Percentiles rank a stretch among this genome's conserved stretches.
Conservation (phyloP, 2,888 invertebrate species). For the Thecocarcelia acutangulata region DNA sequence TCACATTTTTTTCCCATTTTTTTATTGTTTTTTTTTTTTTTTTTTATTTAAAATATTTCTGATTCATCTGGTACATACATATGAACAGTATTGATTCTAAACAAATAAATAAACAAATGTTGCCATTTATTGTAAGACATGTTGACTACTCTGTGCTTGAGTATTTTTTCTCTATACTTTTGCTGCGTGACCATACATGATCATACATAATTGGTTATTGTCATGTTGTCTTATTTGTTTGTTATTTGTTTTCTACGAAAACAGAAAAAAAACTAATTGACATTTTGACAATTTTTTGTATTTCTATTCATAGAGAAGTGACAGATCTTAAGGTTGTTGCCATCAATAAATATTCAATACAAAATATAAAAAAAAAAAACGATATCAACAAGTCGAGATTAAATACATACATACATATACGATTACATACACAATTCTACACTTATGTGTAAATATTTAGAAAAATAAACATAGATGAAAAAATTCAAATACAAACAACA, state of each 20-base stretch:
- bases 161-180: slow-evolving; percentile 20
- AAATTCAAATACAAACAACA: background rate
- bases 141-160: slow-evolving; percentile 23
- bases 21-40: slow-evolving; percentile 35
- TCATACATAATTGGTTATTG: slow-evolving; percentile 70
- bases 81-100: slow-evolving; percentile 58
- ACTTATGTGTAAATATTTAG: background rate
- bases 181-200: slow-evolving; percentile 69
- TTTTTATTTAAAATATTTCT: slow-evolving; percentile 64
- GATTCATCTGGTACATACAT: slow-evolving; percentile 62
- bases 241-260: slow-evolving; percentile 22
- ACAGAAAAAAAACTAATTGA: slow-evolving; percentile 63
- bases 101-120: slow-evolving; percentile 50
- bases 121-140: slow-evolving; percentile 37
- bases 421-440: background rate
- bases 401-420: slow-evolving; percentile 30
- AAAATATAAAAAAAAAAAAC: slow-evolving; percentile 25
- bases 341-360: slow-evolving; percentile 65
- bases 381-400: slow-evolving; percentile 63
- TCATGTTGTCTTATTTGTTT: slow-evolving; percentile 64
- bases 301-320: slow-evolving; percentile 66
- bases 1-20: slow-evolving; percentile 30
- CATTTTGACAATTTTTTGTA: slow-evolving; percentile 69
- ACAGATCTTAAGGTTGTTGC: slow-evolving; percentile 69
- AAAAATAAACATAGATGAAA: background rate